Percentiles rank a stretch among this genome's conserved stretches.
These are phyloP conservation scores for Peromyscus aztecus DNA, from an alignment of 2,797 vertebrate genomes.

Conservation along the genomic window DNA sequence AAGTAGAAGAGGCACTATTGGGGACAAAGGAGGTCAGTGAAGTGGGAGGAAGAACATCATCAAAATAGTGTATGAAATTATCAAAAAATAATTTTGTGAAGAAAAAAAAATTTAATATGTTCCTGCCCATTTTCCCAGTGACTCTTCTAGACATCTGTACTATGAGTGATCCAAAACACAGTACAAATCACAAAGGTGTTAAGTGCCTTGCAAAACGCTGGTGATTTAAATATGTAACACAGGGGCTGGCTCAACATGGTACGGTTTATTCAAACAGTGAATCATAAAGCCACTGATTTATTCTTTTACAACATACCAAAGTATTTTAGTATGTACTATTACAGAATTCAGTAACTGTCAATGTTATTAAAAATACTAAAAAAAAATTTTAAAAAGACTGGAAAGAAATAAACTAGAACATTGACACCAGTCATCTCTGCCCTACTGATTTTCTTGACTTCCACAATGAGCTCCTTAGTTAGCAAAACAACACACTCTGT, in stretches of 20 bases:
- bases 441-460: constrained; percentile 30
- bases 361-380: constrained; percentile 28
- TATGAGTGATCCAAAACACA: constrained; percentile 20
- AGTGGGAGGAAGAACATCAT: not conserved
- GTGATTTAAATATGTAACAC: constrained; percentile 43
- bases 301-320: constrained; percentile 61
- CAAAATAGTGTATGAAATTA: not conserved
- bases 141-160: constrained; percentile 19
- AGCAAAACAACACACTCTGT: constrained; percentile 5
- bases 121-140: not conserved
- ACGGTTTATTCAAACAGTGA: constrained; percentile 27
- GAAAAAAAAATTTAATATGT: not conserved
- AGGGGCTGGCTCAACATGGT: constrained; percentile 23
- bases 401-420: constrained; percentile 40
- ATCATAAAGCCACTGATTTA: constrained; percentile 59
- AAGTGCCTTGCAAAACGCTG: constrained; percentile 33
- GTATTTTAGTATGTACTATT: constrained; percentile 51
- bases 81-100: not conserved
- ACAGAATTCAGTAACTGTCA: constrained; percentile 50
- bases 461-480: not conserved
- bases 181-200: constrained; percentile 12
- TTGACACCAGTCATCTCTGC: not conserved
- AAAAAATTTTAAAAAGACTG: not conserved
- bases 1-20: not conserved
- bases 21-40: not conserved